phyloP scores from a whole-genome alignment of 2,113 vertebrate species.

The Malaclemys terrapin region DNA sequence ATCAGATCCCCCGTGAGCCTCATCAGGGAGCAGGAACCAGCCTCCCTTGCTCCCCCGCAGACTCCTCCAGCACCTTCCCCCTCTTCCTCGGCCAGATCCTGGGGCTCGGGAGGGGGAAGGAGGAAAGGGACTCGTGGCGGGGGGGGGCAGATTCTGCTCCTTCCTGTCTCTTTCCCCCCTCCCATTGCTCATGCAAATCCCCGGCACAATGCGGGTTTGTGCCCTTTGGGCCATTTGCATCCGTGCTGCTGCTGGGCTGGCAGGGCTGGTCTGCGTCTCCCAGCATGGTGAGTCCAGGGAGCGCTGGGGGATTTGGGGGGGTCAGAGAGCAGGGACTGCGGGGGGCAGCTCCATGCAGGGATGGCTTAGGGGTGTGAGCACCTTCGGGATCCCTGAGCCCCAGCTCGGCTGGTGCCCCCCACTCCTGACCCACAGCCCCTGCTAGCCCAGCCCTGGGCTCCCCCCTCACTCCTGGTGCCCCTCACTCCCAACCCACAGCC shows the following conservation, averaged over 20 bases:
- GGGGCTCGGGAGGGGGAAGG: neutral
- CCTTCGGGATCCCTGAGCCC: no score
- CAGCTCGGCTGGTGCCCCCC: neutral
- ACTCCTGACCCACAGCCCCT: neutral
- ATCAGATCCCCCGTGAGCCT: no score
- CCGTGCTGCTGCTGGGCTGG: no score
- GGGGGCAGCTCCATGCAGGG: neutral
- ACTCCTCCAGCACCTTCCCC: neutral
- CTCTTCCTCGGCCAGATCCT: neutral
- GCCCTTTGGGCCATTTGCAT: neutral
- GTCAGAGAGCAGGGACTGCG: neutral
- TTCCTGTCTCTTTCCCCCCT: neutral
- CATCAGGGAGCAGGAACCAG: neutral
- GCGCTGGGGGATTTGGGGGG: neutral
- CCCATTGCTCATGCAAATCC: neutral
- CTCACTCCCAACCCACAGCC: no score
- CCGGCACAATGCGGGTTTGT: neutral
- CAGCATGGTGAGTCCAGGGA: neutral
- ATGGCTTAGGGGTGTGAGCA: no score
- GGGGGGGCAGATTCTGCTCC: neutral
- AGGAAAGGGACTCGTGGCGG: no score
- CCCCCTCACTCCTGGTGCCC: no score
- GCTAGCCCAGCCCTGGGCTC: neutral
- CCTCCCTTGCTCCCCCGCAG: no score
- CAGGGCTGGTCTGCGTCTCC: neutral